Base-by-base conservation (phyloP, 2,888 invertebrate species). In the Trachelus tabidus region DNA sequence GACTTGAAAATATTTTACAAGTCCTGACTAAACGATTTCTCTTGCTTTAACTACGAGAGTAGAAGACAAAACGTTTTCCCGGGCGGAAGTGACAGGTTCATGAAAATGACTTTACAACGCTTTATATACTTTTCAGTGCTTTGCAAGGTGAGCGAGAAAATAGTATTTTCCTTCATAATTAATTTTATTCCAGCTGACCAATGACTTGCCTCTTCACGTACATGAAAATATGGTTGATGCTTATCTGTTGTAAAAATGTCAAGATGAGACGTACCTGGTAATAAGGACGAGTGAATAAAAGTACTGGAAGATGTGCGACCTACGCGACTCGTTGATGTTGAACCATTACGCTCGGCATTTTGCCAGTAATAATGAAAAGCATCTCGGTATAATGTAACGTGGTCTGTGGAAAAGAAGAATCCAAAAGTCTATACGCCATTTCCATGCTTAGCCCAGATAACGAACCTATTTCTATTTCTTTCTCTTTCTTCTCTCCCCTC, bases 321-420 rank as follows among this genome's bases (percentile, higher is more conserved):
- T 81, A 77, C 73, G 75, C 80, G 79, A 78, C 73, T 35, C 74
- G 78, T 75, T 82, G 83, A 86, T 82, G 79, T 79, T 81, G 82
- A 76, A 77, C 80, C 84, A 81, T 87, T 86, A 84, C 76, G 75
- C 85, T 86, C 83, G 87, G 87, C 88, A 82, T 81, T 84, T 84
- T 86, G 88, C 87, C 87, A 87, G 84, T 84, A 86, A 86, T 83
- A 86, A 86, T 88, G 86, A 84, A 82, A 88, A 86, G 82, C 85
- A 81, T 81, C 79, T 81, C 34, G 37, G 82, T 84, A 85, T 87
- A 86, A 85, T 83, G 85, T 81, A 84, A 84, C 85, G 77, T 34
- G n/a, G 34, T 74, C 35, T n/a, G n/a, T 34, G 35, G 30, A 34
- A 74, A n/a, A 34, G 23, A 9, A 34, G 74, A n/a, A 34, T 34